These are phyloP conservation scores for Azorinus chamasolen DNA, from an alignment of 2,888 invertebrate species.

Conservation along the genomic window DNA sequence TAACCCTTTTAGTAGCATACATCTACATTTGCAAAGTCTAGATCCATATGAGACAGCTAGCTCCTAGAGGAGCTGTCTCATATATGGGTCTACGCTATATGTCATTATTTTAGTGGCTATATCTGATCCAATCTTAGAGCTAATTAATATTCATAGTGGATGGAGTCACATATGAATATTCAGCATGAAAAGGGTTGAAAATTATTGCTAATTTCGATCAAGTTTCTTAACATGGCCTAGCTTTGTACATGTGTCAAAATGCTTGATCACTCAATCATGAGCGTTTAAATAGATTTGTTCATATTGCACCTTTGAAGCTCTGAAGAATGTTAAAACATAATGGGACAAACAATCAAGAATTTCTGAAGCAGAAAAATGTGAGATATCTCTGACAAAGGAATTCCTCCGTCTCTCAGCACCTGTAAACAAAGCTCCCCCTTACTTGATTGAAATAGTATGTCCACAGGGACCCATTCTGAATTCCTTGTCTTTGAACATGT, in stretches of 20 bases:
- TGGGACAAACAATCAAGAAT: constrained; percentile 50
- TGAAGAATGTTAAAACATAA: constrained; percentile 41
- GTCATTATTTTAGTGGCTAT: too few relatives aligned
- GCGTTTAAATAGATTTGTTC: constrained; percentile 28
- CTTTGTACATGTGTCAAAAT: constrained; percentile 52
- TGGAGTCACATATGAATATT: too few relatives aligned
- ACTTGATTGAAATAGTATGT: neutral
- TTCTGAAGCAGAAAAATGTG: constrained; percentile 54
- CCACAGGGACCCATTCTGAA: neutral
- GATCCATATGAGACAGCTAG: too few relatives aligned
- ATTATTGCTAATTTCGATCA: neutral
- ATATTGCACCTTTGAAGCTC: constrained; percentile 45
- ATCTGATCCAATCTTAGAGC: too few relatives aligned
- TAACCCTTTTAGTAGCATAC: too few relatives aligned
- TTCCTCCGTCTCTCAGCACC: constrained; percentile 45
- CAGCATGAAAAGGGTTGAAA: too few relatives aligned
- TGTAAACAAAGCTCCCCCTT: constrained; percentile 31
- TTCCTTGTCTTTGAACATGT: neutral
- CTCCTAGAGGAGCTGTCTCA: too few relatives aligned
- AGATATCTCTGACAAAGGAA: constrained; percentile 49
- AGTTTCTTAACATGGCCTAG: neutral
- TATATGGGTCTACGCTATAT: too few relatives aligned
- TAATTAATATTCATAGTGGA: too few relatives aligned
- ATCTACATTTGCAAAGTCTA: too few relatives aligned
- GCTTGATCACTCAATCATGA: constrained; percentile 46